A percentile compares a stretch with the other conserved stretches of the same genome.
Conservation (phyloP, 1,140 invertebrate species). For the Anoplolepis gracilipes region DNA sequence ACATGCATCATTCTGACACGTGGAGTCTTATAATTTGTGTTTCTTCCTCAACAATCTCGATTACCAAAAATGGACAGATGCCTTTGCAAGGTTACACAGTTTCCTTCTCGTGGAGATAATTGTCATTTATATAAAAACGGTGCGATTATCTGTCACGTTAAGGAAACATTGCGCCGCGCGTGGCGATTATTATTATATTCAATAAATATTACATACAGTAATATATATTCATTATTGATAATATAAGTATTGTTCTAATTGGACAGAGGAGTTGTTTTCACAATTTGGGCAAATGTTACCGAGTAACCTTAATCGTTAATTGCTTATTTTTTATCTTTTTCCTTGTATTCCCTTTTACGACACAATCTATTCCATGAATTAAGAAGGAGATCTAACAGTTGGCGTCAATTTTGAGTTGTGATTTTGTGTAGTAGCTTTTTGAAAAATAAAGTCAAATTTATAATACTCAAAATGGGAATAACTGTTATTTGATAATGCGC, state of each 20-base stretch:
- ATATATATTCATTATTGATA: constrained; percentile 78
- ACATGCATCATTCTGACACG: constrained; percentile 73
- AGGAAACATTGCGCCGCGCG: constrained; percentile 70
- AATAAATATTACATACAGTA: constrained; percentile 83
- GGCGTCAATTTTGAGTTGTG: constrained; percentile 61
- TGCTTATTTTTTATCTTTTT: constrained; percentile 60
- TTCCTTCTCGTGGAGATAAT: constrained; percentile 54
- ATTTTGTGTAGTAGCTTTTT: neutral
- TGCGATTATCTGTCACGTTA: constrained; percentile 54
- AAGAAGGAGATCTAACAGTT: constrained; percentile 75
- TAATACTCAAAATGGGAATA: constrained; percentile 13
- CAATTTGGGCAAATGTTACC: constrained; percentile 79
- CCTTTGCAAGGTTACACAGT: constrained; percentile 58
- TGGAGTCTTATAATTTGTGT: constrained; percentile 70
- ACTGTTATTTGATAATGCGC: constrained; percentile 50
- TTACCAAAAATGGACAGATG: constrained; percentile 82
- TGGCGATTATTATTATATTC: constrained; percentile 77
- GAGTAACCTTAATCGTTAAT: constrained; percentile 76
- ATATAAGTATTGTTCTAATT: constrained; percentile 84
- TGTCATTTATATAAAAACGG: constrained; percentile 27
- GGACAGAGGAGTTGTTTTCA: constrained; percentile 82
- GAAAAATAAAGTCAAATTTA: neutral
- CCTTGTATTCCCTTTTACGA: constrained; percentile 20
- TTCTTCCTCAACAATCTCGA: constrained; percentile 73
- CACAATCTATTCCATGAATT: constrained; percentile 63